Conservation (phyloP, 2,888 invertebrate species). For the Drosophila neutralis region DNA sequence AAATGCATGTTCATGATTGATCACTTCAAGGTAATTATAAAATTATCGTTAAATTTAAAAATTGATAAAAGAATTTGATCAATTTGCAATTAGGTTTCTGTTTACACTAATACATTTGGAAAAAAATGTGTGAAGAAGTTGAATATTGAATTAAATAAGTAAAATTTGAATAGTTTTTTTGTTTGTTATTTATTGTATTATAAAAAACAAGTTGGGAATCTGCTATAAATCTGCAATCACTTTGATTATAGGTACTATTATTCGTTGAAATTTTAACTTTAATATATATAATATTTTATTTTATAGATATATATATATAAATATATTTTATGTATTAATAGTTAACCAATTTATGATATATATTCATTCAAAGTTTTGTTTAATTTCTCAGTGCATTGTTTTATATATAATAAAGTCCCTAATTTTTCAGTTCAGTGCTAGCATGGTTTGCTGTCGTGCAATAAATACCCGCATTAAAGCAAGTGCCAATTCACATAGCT, state of each 20-base stretch:
- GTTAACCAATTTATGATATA: too few species aligned
- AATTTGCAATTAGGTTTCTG: slow-evolving; percentile 6
- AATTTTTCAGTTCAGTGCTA: neutral
- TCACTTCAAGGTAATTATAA: slow-evolving; percentile 41
- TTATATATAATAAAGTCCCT: neutral
- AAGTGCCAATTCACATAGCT: slow-evolving; percentile 6
- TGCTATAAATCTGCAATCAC: neutral
- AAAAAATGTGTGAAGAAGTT: neutral
- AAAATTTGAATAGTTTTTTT: neutral
- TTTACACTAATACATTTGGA: neutral
- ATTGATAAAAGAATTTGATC: slow-evolving; percentile 43
- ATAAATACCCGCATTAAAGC: slow-evolving; percentile 5
- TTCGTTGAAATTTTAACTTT: neutral
- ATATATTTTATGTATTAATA: too few species aligned
- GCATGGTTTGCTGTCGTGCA: slow-evolving; percentile 8
- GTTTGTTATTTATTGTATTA: neutral
- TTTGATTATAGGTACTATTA: neutral
- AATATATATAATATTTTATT: neutral
- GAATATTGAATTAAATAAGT: neutral
- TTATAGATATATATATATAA: neutral
- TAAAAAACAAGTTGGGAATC: too few species aligned
- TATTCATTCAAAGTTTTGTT: neutral
- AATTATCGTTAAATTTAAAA: slow-evolving; percentile 45
- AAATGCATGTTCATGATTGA: slow-evolving; percentile 37
- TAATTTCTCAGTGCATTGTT: neutral